phyloP scores from a whole-genome alignment of 2,113 vertebrate genomes.

The Tupaia tana region DNA sequence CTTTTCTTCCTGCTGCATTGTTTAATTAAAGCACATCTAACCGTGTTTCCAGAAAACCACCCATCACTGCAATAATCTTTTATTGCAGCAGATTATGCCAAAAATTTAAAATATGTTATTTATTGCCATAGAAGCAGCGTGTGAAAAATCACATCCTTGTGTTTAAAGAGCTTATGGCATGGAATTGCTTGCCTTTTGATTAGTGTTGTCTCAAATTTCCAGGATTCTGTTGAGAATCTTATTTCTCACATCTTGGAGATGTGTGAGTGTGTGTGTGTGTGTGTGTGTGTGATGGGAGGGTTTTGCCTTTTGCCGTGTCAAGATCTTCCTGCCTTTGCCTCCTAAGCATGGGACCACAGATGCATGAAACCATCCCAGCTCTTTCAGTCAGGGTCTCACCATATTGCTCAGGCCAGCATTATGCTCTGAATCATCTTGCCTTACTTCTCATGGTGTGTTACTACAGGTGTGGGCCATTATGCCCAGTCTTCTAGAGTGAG shows the following conservation, averaged over 20 bases:
- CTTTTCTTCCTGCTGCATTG: background rate
- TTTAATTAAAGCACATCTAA: constrained; percentile 8
- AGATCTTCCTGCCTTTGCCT: too few species aligned
- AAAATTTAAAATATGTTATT: background rate
- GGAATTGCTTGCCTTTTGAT: background rate
- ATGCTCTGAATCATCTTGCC: too few species aligned
- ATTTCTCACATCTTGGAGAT: background rate
- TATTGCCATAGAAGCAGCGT: background rate
- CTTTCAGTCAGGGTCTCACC: too few species aligned
- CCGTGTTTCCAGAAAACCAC: background rate
- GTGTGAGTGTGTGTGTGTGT: too few species aligned
- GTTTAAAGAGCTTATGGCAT: background rate
- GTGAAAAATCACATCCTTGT: background rate
- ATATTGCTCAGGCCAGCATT: too few species aligned
- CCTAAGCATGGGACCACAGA: too few species aligned
- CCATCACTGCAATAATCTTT: background rate
- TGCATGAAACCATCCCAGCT: too few species aligned
- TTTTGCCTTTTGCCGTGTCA: too few species aligned
- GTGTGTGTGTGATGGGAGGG: too few species aligned
- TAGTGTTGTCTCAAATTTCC: background rate
- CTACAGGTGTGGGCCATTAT: too few species aligned
- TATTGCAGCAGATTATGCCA: background rate
- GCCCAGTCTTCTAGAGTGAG: too few species aligned
- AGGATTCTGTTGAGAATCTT: background rate
- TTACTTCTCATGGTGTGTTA: too few species aligned